Percentiles rank a stretch among this genome's conserved stretches.
Evolutionary conservation across 1,140 invertebrate genomes (phyloP).

Genomic region (Triops cancriformis): DNA sequence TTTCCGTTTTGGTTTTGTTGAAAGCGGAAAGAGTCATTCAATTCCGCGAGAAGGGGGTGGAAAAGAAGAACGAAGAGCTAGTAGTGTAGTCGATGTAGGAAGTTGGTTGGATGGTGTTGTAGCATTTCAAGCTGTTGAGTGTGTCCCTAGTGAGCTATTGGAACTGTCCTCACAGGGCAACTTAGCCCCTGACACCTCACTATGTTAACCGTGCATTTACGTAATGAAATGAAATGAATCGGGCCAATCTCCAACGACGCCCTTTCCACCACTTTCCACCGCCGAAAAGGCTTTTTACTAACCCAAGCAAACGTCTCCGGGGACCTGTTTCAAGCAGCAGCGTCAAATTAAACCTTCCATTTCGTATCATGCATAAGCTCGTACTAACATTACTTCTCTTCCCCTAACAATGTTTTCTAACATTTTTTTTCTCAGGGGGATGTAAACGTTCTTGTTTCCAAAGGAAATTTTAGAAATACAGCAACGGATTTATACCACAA

Average conservation of each 20-base stretch:
- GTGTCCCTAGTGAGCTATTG: neutral
- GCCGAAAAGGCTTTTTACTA: conserved; percentile 4
- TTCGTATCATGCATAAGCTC: conserved; percentile 13
- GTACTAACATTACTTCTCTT: neutral
- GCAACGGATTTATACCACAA: too few species aligned
- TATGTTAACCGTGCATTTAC: conserved; percentile 14
- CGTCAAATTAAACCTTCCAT: conserved; percentile 14
- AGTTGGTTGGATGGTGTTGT: neutral
- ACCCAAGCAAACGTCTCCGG: neutral
- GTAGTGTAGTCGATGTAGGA: neutral
- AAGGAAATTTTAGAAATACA: too few species aligned
- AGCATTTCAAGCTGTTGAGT: conserved; percentile 13
- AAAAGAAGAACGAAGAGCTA: neutral
- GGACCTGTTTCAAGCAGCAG: conserved; percentile 12
- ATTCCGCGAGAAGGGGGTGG: neutral
- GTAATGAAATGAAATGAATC: conserved; percentile 11
- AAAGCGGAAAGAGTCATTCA: neutral
- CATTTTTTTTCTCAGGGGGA: neutral
- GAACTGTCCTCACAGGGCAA: conserved; percentile 8
- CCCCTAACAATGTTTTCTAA: neutral
- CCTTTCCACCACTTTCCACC: conserved; percentile 1
- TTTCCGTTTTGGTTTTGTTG: too few species aligned
- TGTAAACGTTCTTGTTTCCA: too few species aligned
- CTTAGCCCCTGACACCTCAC: conserved; percentile 8
- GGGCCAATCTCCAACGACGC: conserved; percentile 11